Conservation (phyloP, 2,888 invertebrate genomes). For the Philhelius pedissequus region DNA sequence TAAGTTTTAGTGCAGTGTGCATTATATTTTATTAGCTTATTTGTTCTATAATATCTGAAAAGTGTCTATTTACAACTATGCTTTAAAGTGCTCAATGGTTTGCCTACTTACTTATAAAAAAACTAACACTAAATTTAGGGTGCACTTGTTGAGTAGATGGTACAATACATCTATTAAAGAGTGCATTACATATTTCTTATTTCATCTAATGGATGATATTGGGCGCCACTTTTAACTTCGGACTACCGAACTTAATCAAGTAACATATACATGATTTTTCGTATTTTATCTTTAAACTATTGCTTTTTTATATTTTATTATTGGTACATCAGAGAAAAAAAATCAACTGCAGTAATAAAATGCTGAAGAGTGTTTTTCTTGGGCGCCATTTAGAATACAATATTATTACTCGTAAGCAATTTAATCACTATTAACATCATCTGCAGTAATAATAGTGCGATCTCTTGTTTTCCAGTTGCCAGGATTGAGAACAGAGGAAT, state of each 20-base stretch:
- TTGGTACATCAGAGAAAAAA: slow-evolving; percentile 20
- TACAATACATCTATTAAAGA: neutral
- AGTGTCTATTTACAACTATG: neutral
- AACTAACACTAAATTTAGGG: neutral
- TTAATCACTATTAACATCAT: slow-evolving; percentile 73
- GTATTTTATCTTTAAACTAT: neutral
- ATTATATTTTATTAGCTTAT: too few species aligned
- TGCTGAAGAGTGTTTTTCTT: neutral
- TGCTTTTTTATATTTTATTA: neutral
- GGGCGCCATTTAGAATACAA: slow-evolving; percentile 6
- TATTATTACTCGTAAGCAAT: neutral
- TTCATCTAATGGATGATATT: neutral
- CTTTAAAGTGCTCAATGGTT: neutral
- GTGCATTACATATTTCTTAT: neutral
- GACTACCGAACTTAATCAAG: neutral
- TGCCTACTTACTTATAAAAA: neutral
- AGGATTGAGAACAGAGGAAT: slow-evolving; percentile 70
- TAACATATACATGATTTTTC: neutral
- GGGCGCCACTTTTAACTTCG: slow-evolving; percentile 6
- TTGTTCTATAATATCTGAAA: neutral
- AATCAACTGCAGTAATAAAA: neutral
- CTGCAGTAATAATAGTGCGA: slow-evolving; percentile 71
- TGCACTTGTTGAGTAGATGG: neutral
- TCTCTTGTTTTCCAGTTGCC: slow-evolving; percentile 72
- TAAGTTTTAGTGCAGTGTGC: slow-evolving; percentile 48